Conservation (phyloP, 2,888 invertebrate genomes). For the Philereme vetulata region DNA sequence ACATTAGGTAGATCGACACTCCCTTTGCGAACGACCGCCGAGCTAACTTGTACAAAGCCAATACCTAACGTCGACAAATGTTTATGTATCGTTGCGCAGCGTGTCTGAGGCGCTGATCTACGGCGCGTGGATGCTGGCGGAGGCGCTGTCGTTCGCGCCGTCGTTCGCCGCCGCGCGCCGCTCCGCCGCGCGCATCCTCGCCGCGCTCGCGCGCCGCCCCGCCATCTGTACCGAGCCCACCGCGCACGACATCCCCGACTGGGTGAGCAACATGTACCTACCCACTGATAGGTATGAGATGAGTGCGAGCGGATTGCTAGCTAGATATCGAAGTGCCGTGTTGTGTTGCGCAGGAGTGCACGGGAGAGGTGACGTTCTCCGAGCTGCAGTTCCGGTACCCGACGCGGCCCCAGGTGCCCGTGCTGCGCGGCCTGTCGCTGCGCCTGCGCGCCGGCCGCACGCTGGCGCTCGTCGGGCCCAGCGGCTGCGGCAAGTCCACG, state of each 20-base stretch:
- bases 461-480: slow-evolving; percentile 88
- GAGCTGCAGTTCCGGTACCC: slow-evolving; percentile 91
- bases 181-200: slow-evolving; percentile 86
- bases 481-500: slow-evolving; percentile 92
- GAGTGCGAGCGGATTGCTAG: too few species aligned
- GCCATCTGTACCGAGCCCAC: slow-evolving; percentile 56
- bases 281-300: too few species aligned
- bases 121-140: slow-evolving; percentile 91
- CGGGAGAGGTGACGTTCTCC: slow-evolving; percentile 86
- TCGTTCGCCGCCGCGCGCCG: slow-evolving; percentile 88
- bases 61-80: neutral
- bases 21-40: too few species aligned
- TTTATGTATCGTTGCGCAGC: slow-evolving; percentile 55
- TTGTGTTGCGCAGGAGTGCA: slow-evolving; percentile 69
- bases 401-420: slow-evolving; percentile 86
- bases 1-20: too few species aligned
- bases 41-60: neutral
- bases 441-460: slow-evolving; percentile 86
- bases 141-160: slow-evolving; percentile 90
- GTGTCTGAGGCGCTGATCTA: slow-evolving; percentile 90
- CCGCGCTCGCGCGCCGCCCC: slow-evolving; percentile 76
- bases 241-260: slow-evolving; percentile 52
- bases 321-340: neutral
- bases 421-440: slow-evolving; percentile 87
- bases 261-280: slow-evolving; percentile 54